A percentile compares a stretch with the other conserved stretches of the same genome.
These are phyloP conservation scores for Atrina japonica DNA, from an alignment of 2,888 invertebrate species.

Conservation along the genomic window DNA sequence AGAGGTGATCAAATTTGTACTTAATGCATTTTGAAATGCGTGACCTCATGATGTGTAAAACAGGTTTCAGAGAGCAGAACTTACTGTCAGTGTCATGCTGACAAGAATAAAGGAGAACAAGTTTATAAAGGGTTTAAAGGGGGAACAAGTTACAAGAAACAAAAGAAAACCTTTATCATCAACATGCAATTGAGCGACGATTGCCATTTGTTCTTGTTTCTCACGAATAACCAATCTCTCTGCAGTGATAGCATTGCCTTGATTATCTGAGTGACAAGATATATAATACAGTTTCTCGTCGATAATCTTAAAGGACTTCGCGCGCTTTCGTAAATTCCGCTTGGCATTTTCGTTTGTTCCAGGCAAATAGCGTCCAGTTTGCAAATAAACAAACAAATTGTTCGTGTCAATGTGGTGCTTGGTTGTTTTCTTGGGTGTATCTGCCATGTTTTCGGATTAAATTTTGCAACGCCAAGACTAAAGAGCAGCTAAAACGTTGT, in stretches of 20 bases:
- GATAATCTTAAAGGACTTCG: conserved; percentile 54
- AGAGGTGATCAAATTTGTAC: no score
- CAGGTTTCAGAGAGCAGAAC: no score
- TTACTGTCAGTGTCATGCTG: no score
- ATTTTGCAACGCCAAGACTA: no score
- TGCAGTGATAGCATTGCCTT: conserved; percentile 1
- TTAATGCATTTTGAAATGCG: no score
- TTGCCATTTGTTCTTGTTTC: conserved; percentile 37
- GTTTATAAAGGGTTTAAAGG: no score
- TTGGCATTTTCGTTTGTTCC: conserved; percentile 48
- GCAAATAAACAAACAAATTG: conserved; percentile 18
- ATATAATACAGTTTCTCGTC: conserved; percentile 47
- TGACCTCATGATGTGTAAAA: no score
- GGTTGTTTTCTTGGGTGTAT: no score
- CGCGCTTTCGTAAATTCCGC: conserved; percentile 59
- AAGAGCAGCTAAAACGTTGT: neutral
- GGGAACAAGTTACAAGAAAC: no score
- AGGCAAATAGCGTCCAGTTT: conserved; percentile 39
- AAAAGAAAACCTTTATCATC: conserved; percentile 37
- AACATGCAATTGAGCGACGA: conserved; percentile 32
- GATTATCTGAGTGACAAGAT: conserved; percentile 17
- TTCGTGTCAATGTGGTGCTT: conserved; percentile 2
- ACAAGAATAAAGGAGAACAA: no score
- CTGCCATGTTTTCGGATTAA: no score
- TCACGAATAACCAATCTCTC: conserved; percentile 26